Base-by-base conservation (phyloP, 2,888 invertebrate species). In the Drosophila kambysellisi region DNA sequence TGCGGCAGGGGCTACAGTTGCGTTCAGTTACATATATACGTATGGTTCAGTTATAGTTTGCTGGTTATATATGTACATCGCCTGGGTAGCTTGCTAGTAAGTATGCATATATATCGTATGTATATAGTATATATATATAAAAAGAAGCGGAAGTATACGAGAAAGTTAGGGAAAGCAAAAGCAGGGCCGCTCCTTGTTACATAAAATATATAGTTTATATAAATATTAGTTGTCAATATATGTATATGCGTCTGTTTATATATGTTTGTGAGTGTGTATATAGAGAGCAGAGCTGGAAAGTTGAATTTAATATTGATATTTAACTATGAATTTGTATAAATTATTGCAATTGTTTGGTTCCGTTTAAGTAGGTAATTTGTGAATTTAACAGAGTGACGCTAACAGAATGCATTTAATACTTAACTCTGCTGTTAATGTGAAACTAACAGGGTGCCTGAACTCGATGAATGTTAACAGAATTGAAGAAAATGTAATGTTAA, bases 1-100 rank as follows among this genome's bases (percentile, higher is more conserved):
- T 41, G 15, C 61, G 88, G 86, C 86, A 86, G 82, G 88, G 86
- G 88, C 88, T 88, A 88, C 89, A 83, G 79, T 83, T 88, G 83
- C 86, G 80, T 78, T 81, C 74, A 78, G 74, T 79, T 78, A 80
- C 61, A 79, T 62, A 83, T 74, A 72, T 70, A 72, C 43, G 43
- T 70, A 72, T 68, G 25, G 60, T 74, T 83, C 73, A 76, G 74
- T 89, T 85, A 76, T 84, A 75, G 75, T 79, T 62, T 73, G 79
- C 77, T 78, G 68, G 73, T 57, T 57, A 43, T 74, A 76, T 83
- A 88, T 86, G 83, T 84, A 87, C 89, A 83, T 82, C 88, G 85
- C 83, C 91, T 91, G 91, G 91, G 91, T 91, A 91, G 91, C 89
- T 88, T 88, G 88, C 83, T 89, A 85, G 78, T 87, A 87, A 87